Percentiles rank a stretch among this genome's conserved stretches.
Evolutionary conservation across 2,113 vertebrate species (phyloP).

Genomic region (Orycteropus afer): DNA sequence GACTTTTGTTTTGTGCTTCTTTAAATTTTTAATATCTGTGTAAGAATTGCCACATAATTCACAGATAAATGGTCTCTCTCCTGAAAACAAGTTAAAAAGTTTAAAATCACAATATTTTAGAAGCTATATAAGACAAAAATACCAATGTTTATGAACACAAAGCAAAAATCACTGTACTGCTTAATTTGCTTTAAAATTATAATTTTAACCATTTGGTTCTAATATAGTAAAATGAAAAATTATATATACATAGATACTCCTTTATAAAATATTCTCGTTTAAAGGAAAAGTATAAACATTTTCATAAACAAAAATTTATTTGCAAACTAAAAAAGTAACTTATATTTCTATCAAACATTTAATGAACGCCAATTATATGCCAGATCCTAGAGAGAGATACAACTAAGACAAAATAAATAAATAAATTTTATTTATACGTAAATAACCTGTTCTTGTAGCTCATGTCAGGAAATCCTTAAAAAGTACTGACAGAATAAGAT

Average conservation of each 20-base stretch:
- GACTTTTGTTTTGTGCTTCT: constrained; percentile 96
- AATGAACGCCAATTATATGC: constrained; percentile 8
- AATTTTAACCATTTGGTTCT: constrained; percentile 30
- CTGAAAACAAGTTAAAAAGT: constrained; percentile 82
- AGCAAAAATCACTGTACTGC: background rate
- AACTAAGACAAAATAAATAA: background rate
- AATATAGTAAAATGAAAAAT: constrained; percentile 38
- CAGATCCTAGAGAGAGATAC: constrained; percentile 5
- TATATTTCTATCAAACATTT: constrained; percentile 40
- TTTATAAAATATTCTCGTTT: constrained; percentile 20
- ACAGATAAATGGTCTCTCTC: constrained; percentile 96
- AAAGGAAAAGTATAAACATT: background rate
- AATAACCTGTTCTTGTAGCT: constrained; percentile 14
- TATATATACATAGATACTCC: background rate
- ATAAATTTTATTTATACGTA: too few relatives aligned
- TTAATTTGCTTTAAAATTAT: constrained; percentile 57
- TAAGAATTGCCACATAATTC: constrained; percentile 97
- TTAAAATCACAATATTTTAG: constrained; percentile 63
- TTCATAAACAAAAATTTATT: constrained; percentile 52
- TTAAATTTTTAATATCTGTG: constrained; percentile 96
- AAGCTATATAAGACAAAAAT: constrained; percentile 56
- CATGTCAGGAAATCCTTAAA: constrained; percentile 36
- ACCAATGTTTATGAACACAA: constrained; percentile 52
- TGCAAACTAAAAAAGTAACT: constrained; percentile 9
- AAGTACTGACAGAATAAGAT: background rate